Conservation (phyloP, 2,888 invertebrate genomes). For the Sepiola atlantica region DNA sequence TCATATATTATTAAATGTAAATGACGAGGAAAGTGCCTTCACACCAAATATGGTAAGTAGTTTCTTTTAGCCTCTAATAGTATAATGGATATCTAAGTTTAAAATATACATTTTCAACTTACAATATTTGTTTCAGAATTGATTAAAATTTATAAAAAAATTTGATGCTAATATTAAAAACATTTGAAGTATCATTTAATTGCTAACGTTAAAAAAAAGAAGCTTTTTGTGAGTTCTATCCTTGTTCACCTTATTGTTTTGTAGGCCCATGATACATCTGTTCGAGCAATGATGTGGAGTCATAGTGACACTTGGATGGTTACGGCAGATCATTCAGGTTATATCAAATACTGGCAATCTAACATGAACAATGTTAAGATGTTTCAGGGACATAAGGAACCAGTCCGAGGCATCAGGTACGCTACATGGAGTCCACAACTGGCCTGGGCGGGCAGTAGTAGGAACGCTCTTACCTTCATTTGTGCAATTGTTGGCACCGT, state of each 20-base stretch:
- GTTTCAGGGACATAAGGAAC: constrained; percentile 99
- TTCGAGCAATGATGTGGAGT: constrained; percentile 99
- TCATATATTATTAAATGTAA: too few species aligned
- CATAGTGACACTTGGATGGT: constrained; percentile 99
- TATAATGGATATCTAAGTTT: neutral
- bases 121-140: neutral
- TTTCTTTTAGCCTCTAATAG: neutral
- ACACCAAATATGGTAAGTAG: too few species aligned
- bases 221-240: neutral
- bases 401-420: constrained; percentile 97
- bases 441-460: constrained; percentile 44
- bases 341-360: constrained; percentile 99
- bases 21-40: too few species aligned
- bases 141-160: neutral
- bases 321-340: constrained; percentile 98
- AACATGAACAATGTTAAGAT: constrained; percentile 99
- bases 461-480: constrained; percentile 44
- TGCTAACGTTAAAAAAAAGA: neutral
- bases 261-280: constrained; percentile 98
- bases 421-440: constrained; percentile 53
- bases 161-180: neutral
- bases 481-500: constrained; percentile 44
- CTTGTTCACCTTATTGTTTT: constrained; percentile 52
- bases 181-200: neutral
- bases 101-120: neutral